A percentile compares a stretch with the other conserved stretches of the same genome.
phyloP scores from a whole-genome alignment of 2,113 vertebrate genomes.

The Furnarius figulus region DNA sequence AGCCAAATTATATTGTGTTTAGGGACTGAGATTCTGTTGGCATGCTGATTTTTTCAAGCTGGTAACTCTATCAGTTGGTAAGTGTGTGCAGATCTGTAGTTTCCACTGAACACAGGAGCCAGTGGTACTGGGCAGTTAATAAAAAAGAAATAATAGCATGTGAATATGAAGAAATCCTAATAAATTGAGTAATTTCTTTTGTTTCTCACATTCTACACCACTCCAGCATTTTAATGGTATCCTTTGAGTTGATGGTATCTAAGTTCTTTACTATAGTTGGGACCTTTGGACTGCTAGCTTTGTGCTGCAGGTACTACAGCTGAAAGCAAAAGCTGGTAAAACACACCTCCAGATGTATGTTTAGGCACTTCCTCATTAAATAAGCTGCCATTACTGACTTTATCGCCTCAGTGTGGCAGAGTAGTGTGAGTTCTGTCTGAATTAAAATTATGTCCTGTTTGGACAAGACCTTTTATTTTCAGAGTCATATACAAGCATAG shows the following conservation, averaged over 20 bases:
- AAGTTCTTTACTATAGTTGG: background rate
- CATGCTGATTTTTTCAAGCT: slow-evolving; percentile 8
- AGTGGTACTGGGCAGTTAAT: background rate
- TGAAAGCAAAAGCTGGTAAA: background rate
- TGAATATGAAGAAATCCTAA: background rate
- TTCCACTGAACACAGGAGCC: background rate
- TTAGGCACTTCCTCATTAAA: background rate
- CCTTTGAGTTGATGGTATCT: background rate
- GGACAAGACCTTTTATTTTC: background rate
- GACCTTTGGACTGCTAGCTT: background rate
- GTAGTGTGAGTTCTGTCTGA: background rate
- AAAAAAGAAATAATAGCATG: background rate
- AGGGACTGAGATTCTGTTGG: slow-evolving; percentile 18
- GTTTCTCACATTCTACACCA: background rate
- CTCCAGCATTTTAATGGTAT: background rate
- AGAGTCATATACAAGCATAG: background rate
- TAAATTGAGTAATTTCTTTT: background rate
- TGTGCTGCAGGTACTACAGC: background rate
- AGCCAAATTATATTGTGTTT: background rate
- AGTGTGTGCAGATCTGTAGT: background rate
- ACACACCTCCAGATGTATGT: background rate
- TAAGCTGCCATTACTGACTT: background rate
- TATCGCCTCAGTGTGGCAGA: background rate
- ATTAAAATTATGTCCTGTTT: background rate
- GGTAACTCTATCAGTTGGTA: background rate